Evolutionary conservation across 2,797 vertebrate genomes (phyloP).

Genomic region (Sebastolobus altivelis): DNA sequence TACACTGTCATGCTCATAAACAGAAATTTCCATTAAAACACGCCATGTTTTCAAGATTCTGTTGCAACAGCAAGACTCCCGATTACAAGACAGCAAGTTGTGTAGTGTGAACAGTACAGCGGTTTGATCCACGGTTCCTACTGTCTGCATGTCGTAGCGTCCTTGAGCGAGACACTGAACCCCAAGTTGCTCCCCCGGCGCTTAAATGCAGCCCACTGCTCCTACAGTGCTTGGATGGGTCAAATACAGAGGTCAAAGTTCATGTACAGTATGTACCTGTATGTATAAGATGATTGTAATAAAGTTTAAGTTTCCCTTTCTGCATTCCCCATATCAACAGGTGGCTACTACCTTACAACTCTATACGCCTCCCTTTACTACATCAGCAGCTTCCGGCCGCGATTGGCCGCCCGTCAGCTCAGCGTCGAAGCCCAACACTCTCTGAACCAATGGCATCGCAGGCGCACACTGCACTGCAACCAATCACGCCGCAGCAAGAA

Average conservation of each 20-base stretch:
- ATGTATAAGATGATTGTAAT: too few species aligned
- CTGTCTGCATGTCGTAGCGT: too few species aligned
- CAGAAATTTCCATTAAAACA: neutral
- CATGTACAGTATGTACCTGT: too few species aligned
- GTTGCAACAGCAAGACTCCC: neutral
- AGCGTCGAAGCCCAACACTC: slow-evolving; percentile 89
- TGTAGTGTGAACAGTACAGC: neutral
- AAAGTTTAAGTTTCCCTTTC: neutral
- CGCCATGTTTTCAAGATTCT: neutral
- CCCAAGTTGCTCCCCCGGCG: too few species aligned
- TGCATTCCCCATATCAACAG: slow-evolving; percentile 67
- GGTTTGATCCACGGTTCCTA: too few species aligned
- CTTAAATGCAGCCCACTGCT: too few species aligned
- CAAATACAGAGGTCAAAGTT: too few species aligned
- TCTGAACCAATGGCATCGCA: slow-evolving; percentile 90
- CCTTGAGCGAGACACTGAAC: too few species aligned
- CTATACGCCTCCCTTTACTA: slow-evolving; percentile 91
- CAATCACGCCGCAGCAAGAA: slow-evolving; percentile 67
- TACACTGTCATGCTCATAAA: neutral
- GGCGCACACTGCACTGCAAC: slow-evolving; percentile 88
- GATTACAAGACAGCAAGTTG: too few species aligned
- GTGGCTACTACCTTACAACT: slow-evolving; percentile 93
- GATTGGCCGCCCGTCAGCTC: slow-evolving; percentile 83
- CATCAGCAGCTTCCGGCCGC: slow-evolving; percentile 88
- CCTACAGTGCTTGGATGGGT: too few species aligned